Base-by-base conservation (phyloP, 2,888 invertebrate genomes). In the Beris chalybata region DNA sequence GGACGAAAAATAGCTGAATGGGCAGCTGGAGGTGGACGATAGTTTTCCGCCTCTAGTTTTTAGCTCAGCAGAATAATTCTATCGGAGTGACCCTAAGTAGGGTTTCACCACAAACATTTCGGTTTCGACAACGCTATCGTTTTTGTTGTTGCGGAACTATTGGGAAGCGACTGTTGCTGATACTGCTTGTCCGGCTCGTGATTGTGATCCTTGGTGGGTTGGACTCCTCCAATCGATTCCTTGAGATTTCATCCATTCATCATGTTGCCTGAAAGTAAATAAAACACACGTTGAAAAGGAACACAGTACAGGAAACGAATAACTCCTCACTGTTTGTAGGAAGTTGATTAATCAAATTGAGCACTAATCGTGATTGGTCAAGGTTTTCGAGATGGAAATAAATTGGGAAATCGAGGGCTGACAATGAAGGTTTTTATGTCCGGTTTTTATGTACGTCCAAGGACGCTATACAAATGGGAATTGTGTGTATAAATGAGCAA, bases 1-100 rank as follows among this genome's bases (percentile, higher is more conserved):
- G 53, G 44, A 50, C 54, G 48, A 65, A 66, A 64, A 58, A 64
- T 43, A 67, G 64, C 64, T 67, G 64, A 58, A 38, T 58, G 43
- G 56, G 48, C 64, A 53, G 13, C 61, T 45, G 3, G 9, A 29
- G 45, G 48, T n/a, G n/a, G 57, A 29, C 53, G 56, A 52, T 58
- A 47, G 58, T 45, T 11, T 56, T 55, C 47, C 47, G 38, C 44
- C 38, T 30, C 48, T 38, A 9, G 38, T 38, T 38, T 38, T 38
- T 9, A 38, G 38, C 38, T 47, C 31, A 22, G 31, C 29, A 29
- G 47, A 47, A 30, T 43, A 31, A 48, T 59, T 59, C 48, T 13
- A n/a, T 5, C 48, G 29, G 29, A 59, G 13, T 30, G 48, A 59
- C 58, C 47, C 31, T n/a, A 59, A 48, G 58, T 30, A 13, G 58